These are phyloP conservation scores for Apantesis nais DNA, from an alignment of 2,888 invertebrate genomes.

Conservation along the genomic window DNA sequence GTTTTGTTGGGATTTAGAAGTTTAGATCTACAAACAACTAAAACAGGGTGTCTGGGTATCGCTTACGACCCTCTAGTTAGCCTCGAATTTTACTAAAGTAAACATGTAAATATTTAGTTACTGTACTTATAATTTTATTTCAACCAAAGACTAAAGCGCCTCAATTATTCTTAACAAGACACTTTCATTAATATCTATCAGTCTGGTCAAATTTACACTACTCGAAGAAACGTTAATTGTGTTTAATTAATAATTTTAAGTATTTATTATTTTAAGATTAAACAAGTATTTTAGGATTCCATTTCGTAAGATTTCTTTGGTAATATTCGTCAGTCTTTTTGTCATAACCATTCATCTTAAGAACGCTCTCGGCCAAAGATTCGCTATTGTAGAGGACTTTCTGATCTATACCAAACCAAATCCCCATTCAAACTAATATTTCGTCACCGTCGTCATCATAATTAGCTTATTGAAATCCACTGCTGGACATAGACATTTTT, in stretches of 20 bases:
- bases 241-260: background rate
- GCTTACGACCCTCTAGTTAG: conserved; percentile 9
- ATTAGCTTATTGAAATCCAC: too few species aligned
- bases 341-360: background rate
- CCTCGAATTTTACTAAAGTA: conserved; percentile 2
- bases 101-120: background rate
- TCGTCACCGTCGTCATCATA: too few species aligned
- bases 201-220: background rate
- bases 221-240: background rate
- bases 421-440: too few species aligned
- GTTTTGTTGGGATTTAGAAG: conserved; percentile 15
- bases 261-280: background rate
- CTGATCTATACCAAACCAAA: background rate
- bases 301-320: background rate
- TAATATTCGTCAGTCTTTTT: background rate
- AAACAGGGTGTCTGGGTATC: background rate
- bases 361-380: background rate
- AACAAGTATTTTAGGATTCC: background rate
- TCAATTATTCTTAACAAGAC: background rate
- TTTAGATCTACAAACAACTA: conserved; percentile 8
- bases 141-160: background rate
- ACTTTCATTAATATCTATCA: background rate
- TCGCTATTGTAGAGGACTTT: background rate
- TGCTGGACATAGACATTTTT: too few species aligned
- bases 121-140: too few species aligned